Evolutionary conservation across 2,113 vertebrate species (phyloP).

Genomic region (Callaeas wilsoni): DNA sequence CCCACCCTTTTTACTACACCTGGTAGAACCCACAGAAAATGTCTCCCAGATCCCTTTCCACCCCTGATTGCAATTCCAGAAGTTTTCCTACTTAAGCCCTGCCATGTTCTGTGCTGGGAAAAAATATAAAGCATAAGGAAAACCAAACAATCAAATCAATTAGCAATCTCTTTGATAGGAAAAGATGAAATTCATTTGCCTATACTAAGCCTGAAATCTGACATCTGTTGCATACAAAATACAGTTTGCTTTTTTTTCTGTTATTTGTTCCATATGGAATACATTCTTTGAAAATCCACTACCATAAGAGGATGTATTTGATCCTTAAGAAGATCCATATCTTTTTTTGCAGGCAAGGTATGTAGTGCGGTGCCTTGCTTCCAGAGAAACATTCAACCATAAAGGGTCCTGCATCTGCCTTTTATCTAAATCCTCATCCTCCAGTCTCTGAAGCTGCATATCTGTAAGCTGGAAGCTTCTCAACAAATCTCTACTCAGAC

Average conservation of each 20-base stretch:
- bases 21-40: not conserved
- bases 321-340: not conserved
- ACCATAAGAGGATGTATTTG: not conserved
- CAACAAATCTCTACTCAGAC: not conserved
- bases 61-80: not conserved
- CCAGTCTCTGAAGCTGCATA: not conserved
- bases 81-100: not conserved
- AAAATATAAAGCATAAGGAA: not conserved
- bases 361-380: not conserved
- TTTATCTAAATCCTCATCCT: constrained; percentile 1
- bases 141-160: not conserved
- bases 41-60: not conserved
- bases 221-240: not conserved
- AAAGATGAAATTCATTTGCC: not conserved
- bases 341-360: not conserved
- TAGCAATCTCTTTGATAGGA: not conserved
- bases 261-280: not conserved
- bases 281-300: not conserved
- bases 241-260: not conserved
- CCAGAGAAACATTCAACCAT: not conserved
- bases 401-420: not conserved
- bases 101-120: not conserved
- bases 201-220: not conserved
- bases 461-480: not conserved
- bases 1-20: not conserved